Conservation (phyloP, 2,888 invertebrate species). For the Scaptodrosophila latifasciaeformis region DNA sequence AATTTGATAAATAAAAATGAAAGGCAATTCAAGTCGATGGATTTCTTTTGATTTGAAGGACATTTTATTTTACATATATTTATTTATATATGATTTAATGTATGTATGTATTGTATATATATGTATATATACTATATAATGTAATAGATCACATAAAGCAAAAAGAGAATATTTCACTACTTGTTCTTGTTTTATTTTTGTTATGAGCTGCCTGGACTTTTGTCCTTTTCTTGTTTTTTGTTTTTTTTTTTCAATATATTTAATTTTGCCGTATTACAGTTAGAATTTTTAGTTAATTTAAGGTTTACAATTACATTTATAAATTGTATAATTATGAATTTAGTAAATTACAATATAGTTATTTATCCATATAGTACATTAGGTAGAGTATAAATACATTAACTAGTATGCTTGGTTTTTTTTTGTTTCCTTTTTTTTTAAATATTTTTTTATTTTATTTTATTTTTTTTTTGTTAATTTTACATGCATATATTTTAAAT, state of each 20-base stretch:
- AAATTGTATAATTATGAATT: slow-evolving; percentile 21
- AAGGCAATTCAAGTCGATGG: neutral
- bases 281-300: slow-evolving; percentile 56
- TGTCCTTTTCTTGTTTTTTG: slow-evolving; percentile 13
- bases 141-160: slow-evolving; percentile 71
- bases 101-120: slow-evolving; percentile 33
- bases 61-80: slow-evolving; percentile 49
- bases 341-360: slow-evolving; percentile 50
- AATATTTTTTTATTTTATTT: slow-evolving; percentile 34
- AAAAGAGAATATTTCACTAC: slow-evolving; percentile 71
- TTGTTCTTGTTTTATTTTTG: slow-evolving; percentile 32
- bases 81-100: slow-evolving; percentile 16
- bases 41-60: slow-evolving; percentile 46
- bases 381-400: slow-evolving; percentile 56
- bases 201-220: slow-evolving; percentile 4
- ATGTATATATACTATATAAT: slow-evolving; percentile 43
- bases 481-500: slow-evolving; percentile 69
- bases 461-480: slow-evolving; percentile 60
- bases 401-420: slow-evolving; percentile 22
- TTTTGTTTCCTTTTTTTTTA: slow-evolving; percentile 15
- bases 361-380: slow-evolving; percentile 36
- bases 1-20: neutral
- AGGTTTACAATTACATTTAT: slow-evolving; percentile 42
- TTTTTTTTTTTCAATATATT: too few species aligned
- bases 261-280: too few species aligned